Conservation (phyloP, 2,797 vertebrate species). For the Molothrus aeneus region DNA sequence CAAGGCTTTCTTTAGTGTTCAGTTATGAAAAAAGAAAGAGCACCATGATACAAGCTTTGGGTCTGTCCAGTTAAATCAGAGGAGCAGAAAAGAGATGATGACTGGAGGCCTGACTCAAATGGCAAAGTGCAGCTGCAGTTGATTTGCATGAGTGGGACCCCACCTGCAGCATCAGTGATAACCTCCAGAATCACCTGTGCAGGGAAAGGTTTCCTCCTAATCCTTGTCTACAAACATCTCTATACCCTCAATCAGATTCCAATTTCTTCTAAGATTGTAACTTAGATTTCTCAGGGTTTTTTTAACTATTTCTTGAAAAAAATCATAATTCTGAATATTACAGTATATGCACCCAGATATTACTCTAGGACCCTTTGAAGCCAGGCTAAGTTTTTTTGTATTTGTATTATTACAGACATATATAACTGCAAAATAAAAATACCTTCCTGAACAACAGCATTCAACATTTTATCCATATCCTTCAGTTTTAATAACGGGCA, state of each 20-base stretch:
- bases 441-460: not conserved
- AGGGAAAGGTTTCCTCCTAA: not conserved
- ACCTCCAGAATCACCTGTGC: not conserved
- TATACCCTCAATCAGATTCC: not conserved
- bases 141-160: not conserved
- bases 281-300: not conserved
- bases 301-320: not conserved
- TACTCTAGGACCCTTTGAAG: not conserved
- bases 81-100: not conserved
- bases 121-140: not conserved
- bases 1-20: not conserved
- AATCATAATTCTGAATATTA: not conserved
- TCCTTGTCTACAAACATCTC: not conserved
- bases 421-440: not conserved
- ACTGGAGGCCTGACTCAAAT: not conserved
- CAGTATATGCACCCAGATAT: not conserved
- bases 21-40: not conserved
- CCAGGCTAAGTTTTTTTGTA: not conserved
- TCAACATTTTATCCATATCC: not conserved
- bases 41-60: not conserved
- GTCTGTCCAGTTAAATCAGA: not conserved
- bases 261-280: not conserved
- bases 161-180: not conserved
- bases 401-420: not conserved
- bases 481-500: not conserved